A percentile compares a stretch with the other conserved stretches of the same genome.
Conservation (phyloP, 2,888 invertebrate species). For the Pyrrhia umbra region DNA sequence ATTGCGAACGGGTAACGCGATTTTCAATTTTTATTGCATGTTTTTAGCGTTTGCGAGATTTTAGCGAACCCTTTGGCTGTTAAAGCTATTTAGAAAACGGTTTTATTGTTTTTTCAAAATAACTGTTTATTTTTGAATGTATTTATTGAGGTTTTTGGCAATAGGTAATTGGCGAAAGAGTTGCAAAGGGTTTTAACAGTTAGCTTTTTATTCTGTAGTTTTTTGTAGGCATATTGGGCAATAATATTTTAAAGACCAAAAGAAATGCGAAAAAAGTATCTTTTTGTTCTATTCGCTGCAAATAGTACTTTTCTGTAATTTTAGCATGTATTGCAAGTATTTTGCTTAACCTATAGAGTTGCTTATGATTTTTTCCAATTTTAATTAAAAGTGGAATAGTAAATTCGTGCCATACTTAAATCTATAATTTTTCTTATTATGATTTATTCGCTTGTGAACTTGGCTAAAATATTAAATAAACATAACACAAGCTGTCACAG, state of each 20-base stretch:
- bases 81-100: conserved; percentile 65
- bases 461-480: too few species aligned
- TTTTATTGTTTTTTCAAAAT: conserved; percentile 65
- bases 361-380: too few species aligned
- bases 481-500: too few species aligned
- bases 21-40: conserved; percentile 75
- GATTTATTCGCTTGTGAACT: too few species aligned
- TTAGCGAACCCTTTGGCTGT: conserved; percentile 80
- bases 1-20: conserved; percentile 76
- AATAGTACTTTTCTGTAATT: background rate
- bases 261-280: conserved; percentile 18
- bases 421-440: too few species aligned
- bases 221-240: conserved; percentile 24
- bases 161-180: conserved; percentile 72
- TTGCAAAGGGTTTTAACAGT: conserved; percentile 74
- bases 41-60: conserved; percentile 69
- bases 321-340: background rate
- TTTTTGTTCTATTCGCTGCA: background rate
- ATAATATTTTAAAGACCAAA: conserved; percentile 8
- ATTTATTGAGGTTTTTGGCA: conserved; percentile 75
- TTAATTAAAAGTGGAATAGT: too few species aligned
- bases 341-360: background rate
- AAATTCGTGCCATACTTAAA: too few species aligned
- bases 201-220: conserved; percentile 33
- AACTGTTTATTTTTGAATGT: conserved; percentile 62